These are phyloP conservation scores for Styela clava DNA, from an alignment of 23 tunicate genomes.

Conservation along the genomic window DNA sequence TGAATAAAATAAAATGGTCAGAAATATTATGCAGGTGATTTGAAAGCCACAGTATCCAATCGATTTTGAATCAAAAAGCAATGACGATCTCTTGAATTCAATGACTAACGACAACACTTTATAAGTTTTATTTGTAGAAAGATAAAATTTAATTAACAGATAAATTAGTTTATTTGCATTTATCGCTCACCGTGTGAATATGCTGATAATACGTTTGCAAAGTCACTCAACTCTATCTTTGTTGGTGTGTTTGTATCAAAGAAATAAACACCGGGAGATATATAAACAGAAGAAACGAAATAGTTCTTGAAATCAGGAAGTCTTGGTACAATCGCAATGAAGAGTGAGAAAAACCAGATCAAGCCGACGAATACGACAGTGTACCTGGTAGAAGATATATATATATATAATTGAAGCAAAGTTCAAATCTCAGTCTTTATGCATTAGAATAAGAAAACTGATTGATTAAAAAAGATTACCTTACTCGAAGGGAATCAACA, in stretches of 20 bases:
- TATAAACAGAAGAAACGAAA: conserved; percentile 32
- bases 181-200: not conserved
- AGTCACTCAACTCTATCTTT: not conserved
- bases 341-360: conserved; percentile 44
- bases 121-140: no score
- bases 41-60: not conserved
- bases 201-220: not conserved
- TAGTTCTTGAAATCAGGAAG: conserved; percentile 27
- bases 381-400: conserved; percentile 45
- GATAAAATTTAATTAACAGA: no score
- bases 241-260: conserved; percentile 43
- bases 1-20: not conserved
- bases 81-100: not conserved
- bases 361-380: conserved; percentile 38
- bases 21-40: not conserved
- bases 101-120: not conserved
- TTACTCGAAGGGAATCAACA: conserved; percentile 42
- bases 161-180: not conserved
- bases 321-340: conserved; percentile 49
- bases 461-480: conserved; percentile 28
- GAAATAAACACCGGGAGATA: conserved; percentile 39
- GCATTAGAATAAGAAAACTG: no score
- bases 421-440: no score
- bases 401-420: no score
- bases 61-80: not conserved